These are phyloP conservation scores for Suillia variegata DNA, from an alignment of 2,888 invertebrate genomes.

Conservation along the genomic window DNA sequence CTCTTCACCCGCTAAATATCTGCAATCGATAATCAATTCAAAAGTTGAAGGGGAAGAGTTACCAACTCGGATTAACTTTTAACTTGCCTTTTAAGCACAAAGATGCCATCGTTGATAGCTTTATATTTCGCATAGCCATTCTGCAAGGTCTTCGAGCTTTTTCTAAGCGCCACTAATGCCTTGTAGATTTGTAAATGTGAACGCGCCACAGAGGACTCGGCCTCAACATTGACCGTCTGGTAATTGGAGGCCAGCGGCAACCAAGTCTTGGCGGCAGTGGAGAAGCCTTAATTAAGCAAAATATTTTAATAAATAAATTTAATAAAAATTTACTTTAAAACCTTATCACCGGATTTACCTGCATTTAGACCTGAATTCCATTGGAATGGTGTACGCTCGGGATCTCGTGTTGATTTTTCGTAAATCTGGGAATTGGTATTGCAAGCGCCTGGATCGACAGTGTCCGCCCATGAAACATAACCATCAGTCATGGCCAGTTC, in stretches of 20 bases:
- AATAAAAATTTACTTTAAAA: too few species aligned
- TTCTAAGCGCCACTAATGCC: conserved; percentile 61
- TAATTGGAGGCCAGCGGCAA: conserved; percentile 65
- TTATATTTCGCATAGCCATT: conserved; percentile 46
- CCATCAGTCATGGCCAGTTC: conserved; percentile 53
- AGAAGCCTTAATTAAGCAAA: too few species aligned
- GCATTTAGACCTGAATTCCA: conserved; percentile 62
- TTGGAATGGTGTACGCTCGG: conserved; percentile 66
- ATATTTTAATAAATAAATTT: too few species aligned
- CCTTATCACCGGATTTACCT: too few species aligned
- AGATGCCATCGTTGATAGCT: conserved; percentile 42
- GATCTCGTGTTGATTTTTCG: conserved; percentile 66
- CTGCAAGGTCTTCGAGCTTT: conserved; percentile 42
- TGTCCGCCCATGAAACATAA: conserved; percentile 65
- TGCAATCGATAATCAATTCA: background rate
- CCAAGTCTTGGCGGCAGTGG: conserved; percentile 50
- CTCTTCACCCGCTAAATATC: conserved; percentile 33
- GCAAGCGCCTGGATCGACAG: conserved; percentile 63
- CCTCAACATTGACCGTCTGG: conserved; percentile 65
- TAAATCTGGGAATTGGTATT: conserved; percentile 64
- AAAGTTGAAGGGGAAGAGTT: too few species aligned
- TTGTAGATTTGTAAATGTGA: conserved; percentile 70
- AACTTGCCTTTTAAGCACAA: conserved; percentile 47
- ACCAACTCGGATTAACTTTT: too few species aligned
- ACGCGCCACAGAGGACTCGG: conserved; percentile 56